These are phyloP conservation scores for Timema podura DNA, from an alignment of 2,888 invertebrate genomes.

Conservation along the genomic window DNA sequence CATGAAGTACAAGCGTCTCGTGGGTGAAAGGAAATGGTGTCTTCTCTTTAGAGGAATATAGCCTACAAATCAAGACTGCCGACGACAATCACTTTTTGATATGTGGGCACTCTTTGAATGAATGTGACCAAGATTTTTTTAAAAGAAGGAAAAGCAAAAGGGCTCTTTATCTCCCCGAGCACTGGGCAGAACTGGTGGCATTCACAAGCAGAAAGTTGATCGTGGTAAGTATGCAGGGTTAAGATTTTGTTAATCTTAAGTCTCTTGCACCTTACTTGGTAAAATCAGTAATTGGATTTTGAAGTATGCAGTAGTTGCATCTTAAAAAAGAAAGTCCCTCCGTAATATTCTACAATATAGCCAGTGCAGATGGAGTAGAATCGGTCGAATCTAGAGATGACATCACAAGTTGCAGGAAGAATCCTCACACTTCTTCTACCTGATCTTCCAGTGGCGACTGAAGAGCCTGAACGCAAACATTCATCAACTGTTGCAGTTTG, in stretches of 20 bases:
- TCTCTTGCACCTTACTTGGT: no score
- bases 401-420: neutral
- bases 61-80: neutral
- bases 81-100: neutral
- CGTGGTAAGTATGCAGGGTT: no score
- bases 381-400: neutral
- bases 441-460: neutral
- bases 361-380: neutral
- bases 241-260: no score
- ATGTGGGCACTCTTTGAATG: neutral
- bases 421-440: no score
- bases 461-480: neutral
- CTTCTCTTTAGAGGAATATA: slow-evolving; percentile 30
- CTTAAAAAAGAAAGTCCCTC: neutral
- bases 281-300: neutral
- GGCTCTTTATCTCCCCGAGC: neutral
- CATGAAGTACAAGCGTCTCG: slow-evolving; percentile 31
- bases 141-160: neutral
- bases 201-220: no score
- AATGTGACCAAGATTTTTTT: neutral
- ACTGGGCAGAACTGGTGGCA: no score
- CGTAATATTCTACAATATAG: neutral
- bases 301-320: neutral
- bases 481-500: neutral
- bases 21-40: slow-evolving; percentile 31